phyloP scores from a whole-genome alignment of 1,140 invertebrate genomes.

The Pissodes strobi region DNA sequence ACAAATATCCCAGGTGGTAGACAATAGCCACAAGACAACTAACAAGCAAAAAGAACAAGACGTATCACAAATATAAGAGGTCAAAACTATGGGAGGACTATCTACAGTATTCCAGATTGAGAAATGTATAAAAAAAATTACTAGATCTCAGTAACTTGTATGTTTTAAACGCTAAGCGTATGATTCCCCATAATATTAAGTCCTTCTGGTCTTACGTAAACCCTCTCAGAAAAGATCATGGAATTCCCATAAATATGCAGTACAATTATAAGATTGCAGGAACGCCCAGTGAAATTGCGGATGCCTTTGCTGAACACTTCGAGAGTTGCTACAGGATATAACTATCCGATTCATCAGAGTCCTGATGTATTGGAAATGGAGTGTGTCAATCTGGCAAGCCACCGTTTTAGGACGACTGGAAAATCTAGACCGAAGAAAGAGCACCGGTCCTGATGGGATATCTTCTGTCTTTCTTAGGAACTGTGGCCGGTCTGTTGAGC shows the following conservation, averaged over 20 bases:
- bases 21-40: too few relatives aligned
- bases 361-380: background rate
- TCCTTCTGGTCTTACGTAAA: slow-evolving; percentile 11
- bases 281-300: background rate
- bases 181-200: background rate
- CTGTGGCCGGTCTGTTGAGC: too few relatives aligned
- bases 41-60: too few relatives aligned
- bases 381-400: background rate
- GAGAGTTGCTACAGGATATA: background rate
- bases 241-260: background rate
- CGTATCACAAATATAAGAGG: too few relatives aligned
- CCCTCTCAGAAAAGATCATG: background rate
- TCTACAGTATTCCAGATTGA: too few relatives aligned
- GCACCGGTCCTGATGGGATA: too few relatives aligned
- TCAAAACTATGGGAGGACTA: too few relatives aligned
- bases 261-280: background rate
- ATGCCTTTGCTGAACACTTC: slow-evolving; percentile 13
- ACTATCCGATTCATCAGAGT: background rate
- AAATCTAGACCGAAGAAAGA: too few relatives aligned
- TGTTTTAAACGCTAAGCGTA: slow-evolving; percentile 5
- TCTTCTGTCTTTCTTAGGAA: too few relatives aligned
- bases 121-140: too few relatives aligned
- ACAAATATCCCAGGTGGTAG: too few relatives aligned
- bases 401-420: background rate
- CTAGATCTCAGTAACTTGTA: background rate